Conservation (phyloP, 2,113 vertebrate genomes). For the Odocoileus virginianus region DNA sequence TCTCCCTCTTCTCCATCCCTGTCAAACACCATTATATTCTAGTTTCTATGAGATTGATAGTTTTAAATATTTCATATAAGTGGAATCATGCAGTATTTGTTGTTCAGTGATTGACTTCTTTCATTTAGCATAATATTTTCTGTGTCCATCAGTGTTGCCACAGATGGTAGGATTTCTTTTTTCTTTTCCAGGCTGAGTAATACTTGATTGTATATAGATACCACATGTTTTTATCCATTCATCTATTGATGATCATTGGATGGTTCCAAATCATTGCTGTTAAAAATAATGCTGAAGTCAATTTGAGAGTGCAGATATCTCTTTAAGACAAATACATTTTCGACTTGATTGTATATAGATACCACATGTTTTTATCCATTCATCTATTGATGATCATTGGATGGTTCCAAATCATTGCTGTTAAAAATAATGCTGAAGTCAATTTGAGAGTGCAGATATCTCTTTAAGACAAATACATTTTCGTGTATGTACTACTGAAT, state of each 20-base stretch:
- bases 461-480: neutral
- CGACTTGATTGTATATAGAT: neutral
- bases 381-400: neutral
- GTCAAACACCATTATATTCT: neutral
- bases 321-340: neutral
- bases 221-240: neutral
- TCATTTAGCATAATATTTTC: neutral
- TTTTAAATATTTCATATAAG: neutral
- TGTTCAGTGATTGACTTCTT: neutral
- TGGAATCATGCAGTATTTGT: neutral
- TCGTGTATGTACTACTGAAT: neutral
- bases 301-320: neutral
- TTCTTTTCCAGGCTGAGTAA: neutral
- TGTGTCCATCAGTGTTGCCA: neutral
- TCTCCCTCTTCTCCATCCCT: neutral
- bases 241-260: neutral
- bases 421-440: neutral
- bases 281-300: neutral
- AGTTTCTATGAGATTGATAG: neutral
- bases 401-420: neutral
- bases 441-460: neutral
- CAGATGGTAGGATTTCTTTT: neutral
- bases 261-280: neutral
- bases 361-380: neutral
- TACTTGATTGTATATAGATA: neutral